Evolutionary conservation across 2,888 invertebrate species (phyloP).

Genomic region (Phortica okadai): DNA sequence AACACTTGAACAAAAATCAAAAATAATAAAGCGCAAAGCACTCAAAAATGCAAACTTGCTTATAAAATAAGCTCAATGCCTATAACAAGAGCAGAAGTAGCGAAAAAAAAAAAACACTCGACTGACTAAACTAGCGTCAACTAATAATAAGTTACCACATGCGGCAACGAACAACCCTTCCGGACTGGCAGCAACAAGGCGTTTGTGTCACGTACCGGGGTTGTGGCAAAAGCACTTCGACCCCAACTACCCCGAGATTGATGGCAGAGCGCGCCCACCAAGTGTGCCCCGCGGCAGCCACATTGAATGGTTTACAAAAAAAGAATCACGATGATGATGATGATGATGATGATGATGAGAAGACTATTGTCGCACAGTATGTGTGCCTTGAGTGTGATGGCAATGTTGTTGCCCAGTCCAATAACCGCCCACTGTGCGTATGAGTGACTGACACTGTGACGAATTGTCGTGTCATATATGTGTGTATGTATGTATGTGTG

Average conservation of each 20-base stretch:
- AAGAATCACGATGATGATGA: slow-evolving; percentile 48
- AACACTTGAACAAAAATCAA: slow-evolving; percentile 17
- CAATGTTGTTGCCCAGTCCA: slow-evolving; percentile 37
- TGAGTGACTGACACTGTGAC: slow-evolving; percentile 17
- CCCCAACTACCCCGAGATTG: neutral
- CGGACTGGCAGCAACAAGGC: neutral
- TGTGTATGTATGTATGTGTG: neutral
- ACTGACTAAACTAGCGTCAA: slow-evolving; percentile 28
- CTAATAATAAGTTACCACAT: slow-evolving; percentile 17
- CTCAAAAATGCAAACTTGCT: slow-evolving; percentile 58
- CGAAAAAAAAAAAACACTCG: slow-evolving; percentile 45
- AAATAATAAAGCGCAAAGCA: slow-evolving; percentile 44
- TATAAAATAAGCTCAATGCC: slow-evolving; percentile 32
- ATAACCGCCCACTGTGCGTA: slow-evolving; percentile 47
- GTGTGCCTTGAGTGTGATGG: slow-evolving; percentile 41
- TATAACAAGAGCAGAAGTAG: neutral
- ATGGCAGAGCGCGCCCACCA: slow-evolving; percentile 51
- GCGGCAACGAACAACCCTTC: slow-evolving; percentile 16
- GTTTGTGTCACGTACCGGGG: no score
- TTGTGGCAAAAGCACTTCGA: no score
- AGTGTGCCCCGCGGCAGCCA: slow-evolving; percentile 66
- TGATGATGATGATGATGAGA: slow-evolving; percentile 1
- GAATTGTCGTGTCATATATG: neutral
- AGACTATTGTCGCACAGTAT: slow-evolving; percentile 10
- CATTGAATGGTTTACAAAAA: slow-evolving; percentile 61